A percentile compares a stretch with the other conserved stretches of the same genome.
phyloP scores from a whole-genome alignment of 1,140 invertebrate genomes.

The Mylabris phalerata region DNA sequence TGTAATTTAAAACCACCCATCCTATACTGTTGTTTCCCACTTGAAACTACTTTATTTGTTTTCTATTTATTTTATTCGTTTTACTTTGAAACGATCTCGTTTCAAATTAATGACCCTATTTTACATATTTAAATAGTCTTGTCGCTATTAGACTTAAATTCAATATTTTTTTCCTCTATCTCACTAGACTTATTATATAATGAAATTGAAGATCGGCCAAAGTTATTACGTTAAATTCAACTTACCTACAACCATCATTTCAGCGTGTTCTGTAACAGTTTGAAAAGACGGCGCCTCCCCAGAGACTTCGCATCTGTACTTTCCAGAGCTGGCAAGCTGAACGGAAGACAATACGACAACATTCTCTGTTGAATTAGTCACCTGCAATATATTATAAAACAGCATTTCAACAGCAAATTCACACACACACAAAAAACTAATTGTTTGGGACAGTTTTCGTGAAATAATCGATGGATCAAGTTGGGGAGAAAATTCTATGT shows the following conservation, averaged over 20 bases:
- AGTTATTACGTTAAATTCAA: constrained; percentile 19
- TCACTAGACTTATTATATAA: neutral
- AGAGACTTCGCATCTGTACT: constrained; percentile 78
- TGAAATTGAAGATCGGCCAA: neutral
- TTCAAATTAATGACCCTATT: constrained; percentile 16
- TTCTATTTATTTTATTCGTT: constrained; percentile 11
- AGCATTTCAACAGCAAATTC: too few species aligned
- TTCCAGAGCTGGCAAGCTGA: constrained; percentile 66
- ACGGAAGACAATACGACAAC: constrained; percentile 67
- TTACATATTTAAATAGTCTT: constrained; percentile 10
- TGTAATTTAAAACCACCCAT: too few species aligned
- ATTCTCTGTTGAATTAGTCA: constrained; percentile 65
- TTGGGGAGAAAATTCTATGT: constrained; percentile 26
- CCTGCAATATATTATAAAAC: constrained; percentile 47
- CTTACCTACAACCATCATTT: constrained; percentile 75
- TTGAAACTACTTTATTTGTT: constrained; percentile 18
- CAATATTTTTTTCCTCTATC: neutral
- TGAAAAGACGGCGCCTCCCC: constrained; percentile 75
- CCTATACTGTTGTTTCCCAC: neutral
- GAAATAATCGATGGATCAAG: too few species aligned
- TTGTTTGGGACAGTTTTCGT: too few species aligned
- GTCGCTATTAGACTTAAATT: neutral
- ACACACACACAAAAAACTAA: too few species aligned
- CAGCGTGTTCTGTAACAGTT: constrained; percentile 67
- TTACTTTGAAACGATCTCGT: too few species aligned